Percentiles rank a stretch among this genome's conserved stretches.
These are phyloP conservation scores for Orestias chungarensis DNA, from an alignment of 2,797 vertebrate genomes.

Conservation along the genomic window DNA sequence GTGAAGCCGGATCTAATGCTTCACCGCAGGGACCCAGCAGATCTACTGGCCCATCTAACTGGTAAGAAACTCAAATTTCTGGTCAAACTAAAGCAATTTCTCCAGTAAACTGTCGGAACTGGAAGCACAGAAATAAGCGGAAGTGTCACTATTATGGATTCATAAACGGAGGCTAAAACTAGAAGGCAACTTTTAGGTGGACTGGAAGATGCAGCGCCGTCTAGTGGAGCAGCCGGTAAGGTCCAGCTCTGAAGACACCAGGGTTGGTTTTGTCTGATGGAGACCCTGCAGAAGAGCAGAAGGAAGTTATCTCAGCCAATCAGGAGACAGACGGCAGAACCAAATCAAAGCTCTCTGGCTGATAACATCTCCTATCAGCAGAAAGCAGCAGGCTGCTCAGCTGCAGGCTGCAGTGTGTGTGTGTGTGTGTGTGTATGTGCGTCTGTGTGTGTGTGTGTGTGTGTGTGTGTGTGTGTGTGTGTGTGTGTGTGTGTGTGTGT, in stretches of 20 bases:
- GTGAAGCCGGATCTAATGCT: neutral
- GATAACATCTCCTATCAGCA: conserved; percentile 10
- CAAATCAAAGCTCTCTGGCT: neutral
- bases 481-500: conserved; percentile 33
- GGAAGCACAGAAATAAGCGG: too few relatives aligned
- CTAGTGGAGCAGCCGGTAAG: neutral
- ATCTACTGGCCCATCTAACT: too few relatives aligned
- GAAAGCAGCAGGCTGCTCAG: neutral
- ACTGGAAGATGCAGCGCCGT: neutral
- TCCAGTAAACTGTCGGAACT: too few relatives aligned
- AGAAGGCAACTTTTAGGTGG: too few relatives aligned
- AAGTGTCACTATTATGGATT: too few relatives aligned
- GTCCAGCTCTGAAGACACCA: too few relatives aligned
- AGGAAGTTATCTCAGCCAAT: neutral
- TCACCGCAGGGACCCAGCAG: neutral
- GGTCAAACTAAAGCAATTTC: too few relatives aligned
- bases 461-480: conserved; percentile 46
- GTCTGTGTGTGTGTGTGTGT: conserved; percentile 28
- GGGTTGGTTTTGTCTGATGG: too few relatives aligned
- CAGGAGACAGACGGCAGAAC: neutral
- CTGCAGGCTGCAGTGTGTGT: neutral
- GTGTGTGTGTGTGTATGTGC: neutral
- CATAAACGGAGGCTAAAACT: too few relatives aligned
- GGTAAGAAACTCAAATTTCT: too few relatives aligned
- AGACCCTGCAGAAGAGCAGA: too few relatives aligned